Base-by-base conservation (phyloP, 2,888 invertebrate genomes). In the Eupithecia pulchellata region DNA sequence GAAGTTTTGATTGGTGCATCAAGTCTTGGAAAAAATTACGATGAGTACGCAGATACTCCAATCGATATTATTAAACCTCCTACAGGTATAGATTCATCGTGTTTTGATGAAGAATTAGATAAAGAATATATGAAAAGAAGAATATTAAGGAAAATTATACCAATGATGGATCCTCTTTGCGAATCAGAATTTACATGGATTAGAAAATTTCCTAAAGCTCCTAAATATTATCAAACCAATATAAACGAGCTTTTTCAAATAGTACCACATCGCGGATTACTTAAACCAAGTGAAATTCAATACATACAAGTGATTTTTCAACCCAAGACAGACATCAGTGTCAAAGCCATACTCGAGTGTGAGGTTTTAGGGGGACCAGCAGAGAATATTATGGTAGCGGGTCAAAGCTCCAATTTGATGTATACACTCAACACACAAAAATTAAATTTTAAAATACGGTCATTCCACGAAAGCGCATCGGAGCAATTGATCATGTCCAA, bases 281-380 rank as follows among this genome's bases (percentile, higher is more conserved):
- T 96, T 36, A 91, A 92, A 73, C 95, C 95, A 4, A 92, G 88
- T 77, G 95, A 95, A 84, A 82, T 87, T 66, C 93, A 94, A 80
- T 84, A 91, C 68, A 78, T 95, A 62, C 91, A 94, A 64, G 86
- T 95, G 4, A 89, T 91, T 68, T 95, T 95, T 76, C 89, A 85
- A 72, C 95, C 95, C 4, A 88, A 84, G 69, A 71, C 76, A 5
- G 91, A 95, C 76, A 90, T 92, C 9, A 89, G 81, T 66, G 83
- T 95, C 4, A 86, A 87, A 68, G 95, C 94, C n/a, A 79, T 83
- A 34, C 85, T 95, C 0, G 86, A 94, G 72, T 96, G 95, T 80
- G 90, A 95, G 75, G 92, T 96, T 32, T 80, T 94, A 42, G 95
- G 95, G 11, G 96, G 96, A 1, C 95, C 95, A 2, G 79, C 94